phyloP scores from a whole-genome alignment of 2,888 invertebrate species.

The Acanthosepion lycidas region DNA sequence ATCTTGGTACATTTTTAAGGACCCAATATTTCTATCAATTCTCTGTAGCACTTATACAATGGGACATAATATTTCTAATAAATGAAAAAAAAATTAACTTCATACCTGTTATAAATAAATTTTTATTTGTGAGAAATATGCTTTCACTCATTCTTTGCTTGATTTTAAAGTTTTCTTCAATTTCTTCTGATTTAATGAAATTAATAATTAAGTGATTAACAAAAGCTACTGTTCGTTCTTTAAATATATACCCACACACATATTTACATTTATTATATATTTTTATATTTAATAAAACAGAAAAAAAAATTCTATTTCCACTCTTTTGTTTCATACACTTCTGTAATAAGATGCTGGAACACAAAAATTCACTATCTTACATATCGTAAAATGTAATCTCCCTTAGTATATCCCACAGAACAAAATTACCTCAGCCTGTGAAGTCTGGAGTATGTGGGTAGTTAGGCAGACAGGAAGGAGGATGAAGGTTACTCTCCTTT shows the following conservation, averaged over 20 bases:
- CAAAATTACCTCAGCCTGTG: not conserved
- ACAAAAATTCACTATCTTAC: not conserved
- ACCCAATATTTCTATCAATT: not conserved
- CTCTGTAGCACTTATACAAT: not conserved
- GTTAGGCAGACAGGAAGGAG: not conserved
- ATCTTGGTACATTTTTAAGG: not conserved
- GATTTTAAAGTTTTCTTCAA: not conserved
- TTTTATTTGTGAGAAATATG: too few relatives aligned
- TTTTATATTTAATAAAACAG: not conserved
- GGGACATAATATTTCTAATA: not conserved
- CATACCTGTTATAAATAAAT: not conserved
- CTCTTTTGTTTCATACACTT: not conserved
- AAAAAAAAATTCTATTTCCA: not conserved
- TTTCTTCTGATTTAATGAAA: not conserved
- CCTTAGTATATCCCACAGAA: conserved; percentile 1
- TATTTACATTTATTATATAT: not conserved
- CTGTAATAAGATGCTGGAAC: not conserved
- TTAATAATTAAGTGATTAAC: not conserved
- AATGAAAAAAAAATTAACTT: not conserved
- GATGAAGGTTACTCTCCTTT: conserved; percentile 25
- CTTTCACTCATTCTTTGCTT: not conserved
- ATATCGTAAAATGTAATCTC: not conserved
- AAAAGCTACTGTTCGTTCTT: not conserved
- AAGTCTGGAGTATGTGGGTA: conserved; percentile 33
- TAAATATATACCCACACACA: not conserved